These are phyloP conservation scores for Phallusia fumigata DNA, from an alignment of 23 tunicate species.

Conservation along the genomic window DNA sequence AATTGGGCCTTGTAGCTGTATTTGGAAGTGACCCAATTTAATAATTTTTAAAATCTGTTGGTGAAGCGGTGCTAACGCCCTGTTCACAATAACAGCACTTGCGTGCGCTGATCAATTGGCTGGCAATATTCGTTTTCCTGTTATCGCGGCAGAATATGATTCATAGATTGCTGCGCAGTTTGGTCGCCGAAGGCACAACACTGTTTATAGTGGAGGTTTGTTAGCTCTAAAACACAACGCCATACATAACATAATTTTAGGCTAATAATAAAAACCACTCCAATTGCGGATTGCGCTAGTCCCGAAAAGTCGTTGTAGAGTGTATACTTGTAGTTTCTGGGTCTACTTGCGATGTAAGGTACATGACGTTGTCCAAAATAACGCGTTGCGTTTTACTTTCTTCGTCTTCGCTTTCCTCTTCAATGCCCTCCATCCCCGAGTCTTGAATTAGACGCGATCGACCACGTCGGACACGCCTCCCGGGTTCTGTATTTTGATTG, in stretches of 20 bases:
- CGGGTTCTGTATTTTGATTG: background rate
- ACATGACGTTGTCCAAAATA: background rate
- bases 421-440: background rate
- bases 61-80: no score
- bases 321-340: background rate
- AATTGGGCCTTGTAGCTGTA: no score
- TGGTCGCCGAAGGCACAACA: background rate
- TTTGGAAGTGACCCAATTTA: no score
- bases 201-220: background rate
- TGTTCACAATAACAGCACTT: no score
- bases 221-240: background rate
- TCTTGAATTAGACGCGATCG: background rate
- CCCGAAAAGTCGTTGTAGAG: background rate
- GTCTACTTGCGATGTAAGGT: background rate
- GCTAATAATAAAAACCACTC: background rate
- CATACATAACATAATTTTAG: background rate
- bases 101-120: background rate
- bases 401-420: conserved; percentile 4
- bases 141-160: background rate
- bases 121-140: background rate
- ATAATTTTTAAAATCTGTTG: no score
- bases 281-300: background rate
- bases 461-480: background rate
- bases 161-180: background rate
- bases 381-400: background rate